Base-by-base conservation (phyloP, 2,888 invertebrate species). In the Napeogenes sylphis region DNA sequence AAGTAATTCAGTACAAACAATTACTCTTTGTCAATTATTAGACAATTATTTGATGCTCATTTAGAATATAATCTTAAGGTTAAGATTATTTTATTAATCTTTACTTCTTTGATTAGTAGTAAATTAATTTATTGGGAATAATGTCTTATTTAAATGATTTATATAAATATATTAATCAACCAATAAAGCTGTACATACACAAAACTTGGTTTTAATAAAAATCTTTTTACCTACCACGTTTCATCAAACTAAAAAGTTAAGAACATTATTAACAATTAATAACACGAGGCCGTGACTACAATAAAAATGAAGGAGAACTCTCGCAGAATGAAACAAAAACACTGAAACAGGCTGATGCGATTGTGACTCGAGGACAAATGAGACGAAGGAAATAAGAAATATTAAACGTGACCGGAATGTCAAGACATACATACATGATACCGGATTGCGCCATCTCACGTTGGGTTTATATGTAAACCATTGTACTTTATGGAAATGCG, bases 301-400 rank as follows among this genome's bases (percentile, higher is more conserved):
- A 59, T 61, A 55, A 65, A 57, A 61, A 70, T 62, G 59, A 66
- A 65, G 61, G 56, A 51, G 60, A 65, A 56, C 65, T 66, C 63
- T 65, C 58, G 55, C 61, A 58, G 65, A 70, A 66, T 75, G 75
- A 69, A 74, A 78, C 73, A 83, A 83, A 84, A 82, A 81, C 75
- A 79, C 76, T 77, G 79, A 80, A 81, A 77, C 76, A 77, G 75
- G 69, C 78, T 81, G 82, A 86, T 84, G 84, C 81, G 79, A 84
- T 86, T 83, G 79, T 78, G 82, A 79, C 75, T 83, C 75, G 82
- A 78, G 83, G 82, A 87, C 85, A 87, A 87, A 90, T 88, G 87
- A 88, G 83, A 83, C 86, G 83, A 84, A 88, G 81, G 82, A 87
- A 88, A 89, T 88, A 89, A 87, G 89, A 89, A 89, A 89, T 88